Conservation (phyloP, 2,797 vertebrate species). For the Galaxias olidus region DNA sequence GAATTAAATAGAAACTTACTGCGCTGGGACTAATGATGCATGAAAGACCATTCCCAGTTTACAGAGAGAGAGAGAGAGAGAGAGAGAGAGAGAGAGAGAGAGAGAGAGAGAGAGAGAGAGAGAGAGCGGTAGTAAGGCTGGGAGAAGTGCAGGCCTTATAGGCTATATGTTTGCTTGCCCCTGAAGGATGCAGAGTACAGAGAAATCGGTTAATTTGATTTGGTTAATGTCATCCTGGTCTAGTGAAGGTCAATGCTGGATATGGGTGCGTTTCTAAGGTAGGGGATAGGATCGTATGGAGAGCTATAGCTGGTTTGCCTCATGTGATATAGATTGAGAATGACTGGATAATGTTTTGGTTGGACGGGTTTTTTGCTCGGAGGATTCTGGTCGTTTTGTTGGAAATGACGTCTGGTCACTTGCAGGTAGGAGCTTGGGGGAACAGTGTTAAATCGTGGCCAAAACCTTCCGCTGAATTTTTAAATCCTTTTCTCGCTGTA, state of each 20-base stretch:
- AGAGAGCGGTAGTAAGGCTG: not conserved
- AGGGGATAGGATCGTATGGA: not conserved
- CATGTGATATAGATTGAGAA: not conserved
- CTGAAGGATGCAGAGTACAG: no score
- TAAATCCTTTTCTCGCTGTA: not conserved
- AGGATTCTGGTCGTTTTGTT: not conserved
- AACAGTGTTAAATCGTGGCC: not conserved
- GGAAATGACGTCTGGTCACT: not conserved
- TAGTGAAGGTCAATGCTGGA: not conserved
- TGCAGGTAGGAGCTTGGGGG: not conserved
- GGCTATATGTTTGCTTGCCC: no score
- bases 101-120: slow-evolving; percentile 25
- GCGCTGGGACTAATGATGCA: slow-evolving; percentile 60
- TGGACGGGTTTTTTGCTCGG: slow-evolving; percentile 1
- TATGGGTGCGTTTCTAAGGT: not conserved
- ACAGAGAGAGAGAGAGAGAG: slow-evolving; percentile 26
- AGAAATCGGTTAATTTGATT: slow-evolving; percentile 1
- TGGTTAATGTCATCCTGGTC: slow-evolving; percentile 14
- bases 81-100: slow-evolving; percentile 10
- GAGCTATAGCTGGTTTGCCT: not conserved
- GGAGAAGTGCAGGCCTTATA: not conserved
- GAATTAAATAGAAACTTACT: slow-evolving; percentile 59
- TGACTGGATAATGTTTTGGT: slow-evolving; percentile 20
- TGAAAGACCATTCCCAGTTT: slow-evolving; percentile 61
- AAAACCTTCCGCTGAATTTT: not conserved